Percentiles rank a stretch among this genome's conserved stretches.
Conservation (phyloP, 1,140 invertebrate genomes). For the Eubasilissa regina region DNA sequence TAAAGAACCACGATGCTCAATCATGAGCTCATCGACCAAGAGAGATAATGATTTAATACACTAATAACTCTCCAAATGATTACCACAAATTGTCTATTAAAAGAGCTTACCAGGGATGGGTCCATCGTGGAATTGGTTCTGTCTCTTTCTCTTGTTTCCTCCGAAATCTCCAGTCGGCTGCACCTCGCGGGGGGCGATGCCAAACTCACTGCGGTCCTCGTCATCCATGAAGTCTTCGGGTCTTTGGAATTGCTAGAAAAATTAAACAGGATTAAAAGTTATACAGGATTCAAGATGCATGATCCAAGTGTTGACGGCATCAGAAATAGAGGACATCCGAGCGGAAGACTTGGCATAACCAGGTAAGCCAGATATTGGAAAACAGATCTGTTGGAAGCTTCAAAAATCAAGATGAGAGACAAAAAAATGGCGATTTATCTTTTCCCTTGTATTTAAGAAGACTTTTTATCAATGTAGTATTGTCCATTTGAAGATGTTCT, state of each 20-base stretch:
- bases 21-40: no score
- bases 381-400: no score
- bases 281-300: no score
- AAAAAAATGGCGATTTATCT: background rate
- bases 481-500: no score
- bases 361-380: no score
- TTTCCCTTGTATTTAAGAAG: no score
- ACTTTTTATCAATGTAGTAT: no score
- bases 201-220: conserved; percentile 95
- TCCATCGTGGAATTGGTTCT: conserved; percentile 72
- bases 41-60: no score
- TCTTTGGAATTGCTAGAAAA: conserved; percentile 69
- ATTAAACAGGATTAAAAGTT: background rate
- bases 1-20: no score
- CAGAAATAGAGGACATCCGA: no score
- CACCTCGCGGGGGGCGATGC: conserved; percentile 90
- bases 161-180: conserved; percentile 85
- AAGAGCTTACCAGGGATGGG: conserved; percentile 80
- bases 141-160: conserved; percentile 71
- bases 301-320: background rate
- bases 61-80: no score
- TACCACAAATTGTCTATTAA: conserved; percentile 39
- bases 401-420: background rate
- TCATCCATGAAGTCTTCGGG: conserved; percentile 99
- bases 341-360: no score